Evolutionary conservation across 2,113 vertebrate genomes (phyloP), one percentile per base, ranked within the genome.

Genomic region (Varanus salvator): DNA sequence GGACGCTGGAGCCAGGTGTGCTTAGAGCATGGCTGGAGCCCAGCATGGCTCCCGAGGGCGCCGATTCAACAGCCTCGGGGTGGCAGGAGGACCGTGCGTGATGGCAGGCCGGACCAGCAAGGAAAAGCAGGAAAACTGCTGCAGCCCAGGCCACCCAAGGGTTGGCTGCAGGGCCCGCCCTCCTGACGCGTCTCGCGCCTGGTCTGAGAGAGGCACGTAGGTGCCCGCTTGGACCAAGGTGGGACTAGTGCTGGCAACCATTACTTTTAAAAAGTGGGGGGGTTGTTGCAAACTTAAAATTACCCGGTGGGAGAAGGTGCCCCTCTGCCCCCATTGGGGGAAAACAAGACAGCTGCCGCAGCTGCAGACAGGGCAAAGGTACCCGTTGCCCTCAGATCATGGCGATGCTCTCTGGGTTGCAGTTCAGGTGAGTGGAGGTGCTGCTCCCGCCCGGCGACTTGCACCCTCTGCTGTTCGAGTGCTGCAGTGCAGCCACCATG

Each of bases 341-440:
- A 0, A n/a, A 50, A n/a, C n/a, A n/a, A 71, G 83, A 89, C 89
- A 75, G 50, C 8, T 31, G n/a, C 52, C 21, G 8, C 6, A 54
- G 77, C 69, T 50, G 80, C 80, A 4, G 38, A 29, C 15, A 0
- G 9, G 34, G 27, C 14, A 9, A 54, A 25, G n/a, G 2, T 5
- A 21, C 5, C 48, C 34, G 23, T 11, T 0, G 0, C 75, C 54
- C 12, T 92, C 89, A 97, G 95, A 98, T 97, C 98, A 98, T 98
- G 96, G 98, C 98, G 15, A 98, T 98, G 92, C 97, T 98, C 96
- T 98, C 98, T 0, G 98, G 98, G 81, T 98, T 98, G 92, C 98
- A 98, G 97, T 98, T 98, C 95, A 99, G 98, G 93, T 98, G 98
- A 4, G 98, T 98, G 64, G 98, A 98, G 8, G 98, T 97, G 96